Evolutionary conservation across 1,140 invertebrate genomes (phyloP).

Genomic region (Caenorhabditis inopinata): DNA sequence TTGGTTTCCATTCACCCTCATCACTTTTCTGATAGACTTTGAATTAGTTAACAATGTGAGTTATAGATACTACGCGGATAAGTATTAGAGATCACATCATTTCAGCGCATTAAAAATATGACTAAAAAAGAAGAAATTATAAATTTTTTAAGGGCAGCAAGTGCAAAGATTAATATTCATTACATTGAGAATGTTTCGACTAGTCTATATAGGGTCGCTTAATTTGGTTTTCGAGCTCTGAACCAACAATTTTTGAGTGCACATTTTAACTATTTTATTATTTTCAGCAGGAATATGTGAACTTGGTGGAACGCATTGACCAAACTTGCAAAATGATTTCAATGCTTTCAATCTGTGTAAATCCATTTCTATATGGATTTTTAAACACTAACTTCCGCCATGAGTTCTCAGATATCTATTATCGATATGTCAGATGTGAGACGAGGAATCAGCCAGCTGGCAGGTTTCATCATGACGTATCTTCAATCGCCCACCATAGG

Average conservation of each 20-base stretch:
- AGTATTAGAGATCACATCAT: not conserved
- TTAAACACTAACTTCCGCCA: slow-evolving; percentile 65
- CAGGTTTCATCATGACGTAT: slow-evolving; percentile 1
- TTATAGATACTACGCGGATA: not conserved
- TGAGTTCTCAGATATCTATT: slow-evolving; percentile 64
- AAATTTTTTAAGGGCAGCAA: too few species aligned
- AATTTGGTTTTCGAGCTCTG: too few species aligned
- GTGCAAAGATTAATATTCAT: too few species aligned
- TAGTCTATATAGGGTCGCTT: too few species aligned
- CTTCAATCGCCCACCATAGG: slow-evolving; percentile 15
- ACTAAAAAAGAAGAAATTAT: too few species aligned
- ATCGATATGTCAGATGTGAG: slow-evolving; percentile 47
- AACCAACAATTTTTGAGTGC: too few species aligned
- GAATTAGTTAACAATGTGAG: slow-evolving; percentile 52
- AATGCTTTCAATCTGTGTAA: slow-evolving; percentile 65
- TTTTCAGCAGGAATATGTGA: slow-evolving; percentile 55
- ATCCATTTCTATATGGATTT: slow-evolving; percentile 66
- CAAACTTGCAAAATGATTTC: slow-evolving; percentile 64
- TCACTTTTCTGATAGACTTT: slow-evolving; percentile 62
- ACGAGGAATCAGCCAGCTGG: not conserved
- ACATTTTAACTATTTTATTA: too few species aligned
- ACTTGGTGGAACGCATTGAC: slow-evolving; percentile 62
- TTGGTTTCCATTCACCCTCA: slow-evolving; percentile 63
- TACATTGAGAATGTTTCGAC: too few species aligned
- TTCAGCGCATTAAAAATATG: too few species aligned